A percentile compares a stretch with the other conserved stretches of the same genome.
phyloP scores from a whole-genome alignment of 2,797 vertebrate genomes.

The Rousettus madagascariensis region DNA sequence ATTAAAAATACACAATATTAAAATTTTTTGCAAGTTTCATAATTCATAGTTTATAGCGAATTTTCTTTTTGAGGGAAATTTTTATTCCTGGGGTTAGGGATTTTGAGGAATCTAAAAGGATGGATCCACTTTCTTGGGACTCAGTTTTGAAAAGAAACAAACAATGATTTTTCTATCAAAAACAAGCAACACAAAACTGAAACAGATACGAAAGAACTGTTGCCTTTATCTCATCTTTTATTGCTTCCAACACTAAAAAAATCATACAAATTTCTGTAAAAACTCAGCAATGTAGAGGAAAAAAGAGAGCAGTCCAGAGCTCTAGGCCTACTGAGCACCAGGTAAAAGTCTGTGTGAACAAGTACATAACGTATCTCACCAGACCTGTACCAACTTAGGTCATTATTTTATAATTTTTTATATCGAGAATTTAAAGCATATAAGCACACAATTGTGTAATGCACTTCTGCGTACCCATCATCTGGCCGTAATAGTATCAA shows the following conservation, averaged over 20 bases:
- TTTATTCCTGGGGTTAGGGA: not conserved
- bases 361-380: not conserved
- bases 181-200: not conserved
- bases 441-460: not conserved
- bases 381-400: not conserved
- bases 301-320: not conserved
- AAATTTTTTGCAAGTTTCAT: not conserved
- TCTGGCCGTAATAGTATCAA: not conserved
- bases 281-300: not conserved
- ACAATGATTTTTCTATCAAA: constrained; percentile 23
- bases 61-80: not conserved
- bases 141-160: not conserved
- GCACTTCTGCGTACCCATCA: not conserved
- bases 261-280: not conserved
- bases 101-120: constrained; percentile 1
- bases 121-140: not conserved
- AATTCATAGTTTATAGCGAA: not conserved
- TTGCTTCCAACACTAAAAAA: not conserved
- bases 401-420: not conserved
- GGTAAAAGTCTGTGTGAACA: not conserved
- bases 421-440: not conserved
- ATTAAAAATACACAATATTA: not conserved
- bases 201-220: not conserved
- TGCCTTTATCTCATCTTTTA: not conserved
- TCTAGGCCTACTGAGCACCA: not conserved